A percentile compares a stretch with the other conserved stretches of the same genome.
These are phyloP conservation scores for Drosophila ogumai DNA, from an alignment of 1,140 invertebrate species.

Conservation along the genomic window DNA sequence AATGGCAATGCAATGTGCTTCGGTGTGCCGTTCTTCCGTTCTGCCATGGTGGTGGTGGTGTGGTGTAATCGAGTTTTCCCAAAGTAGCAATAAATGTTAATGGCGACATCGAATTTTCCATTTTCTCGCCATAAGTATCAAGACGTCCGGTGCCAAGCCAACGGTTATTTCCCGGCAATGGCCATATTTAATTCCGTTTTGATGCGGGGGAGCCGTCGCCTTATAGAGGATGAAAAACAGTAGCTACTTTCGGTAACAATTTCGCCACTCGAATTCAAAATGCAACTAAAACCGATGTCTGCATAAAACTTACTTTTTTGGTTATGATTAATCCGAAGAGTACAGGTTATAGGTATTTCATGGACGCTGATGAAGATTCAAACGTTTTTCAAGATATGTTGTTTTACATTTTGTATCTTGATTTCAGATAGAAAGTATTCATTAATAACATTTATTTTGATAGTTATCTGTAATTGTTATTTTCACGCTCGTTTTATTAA, in stretches of 20 bases:
- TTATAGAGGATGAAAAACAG: slow-evolving; percentile 33
- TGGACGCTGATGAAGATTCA: neutral
- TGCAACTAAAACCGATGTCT: slow-evolving; percentile 6
- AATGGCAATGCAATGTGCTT: slow-evolving; percentile 41
- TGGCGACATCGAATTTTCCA: slow-evolving; percentile 82
- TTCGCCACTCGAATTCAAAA: slow-evolving; percentile 1
- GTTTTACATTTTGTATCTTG: no score
- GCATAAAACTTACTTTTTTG: neutral
- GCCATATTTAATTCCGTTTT: slow-evolving; percentile 68
- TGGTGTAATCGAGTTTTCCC: slow-evolving; percentile 78
- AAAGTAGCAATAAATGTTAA: slow-evolving; percentile 83
- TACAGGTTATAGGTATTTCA: neutral
- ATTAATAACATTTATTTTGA: neutral
- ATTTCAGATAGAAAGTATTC: no score
- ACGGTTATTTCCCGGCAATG: slow-evolving; percentile 45
- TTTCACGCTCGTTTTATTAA: no score
- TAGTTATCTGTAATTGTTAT: neutral
- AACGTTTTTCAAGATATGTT: neutral
- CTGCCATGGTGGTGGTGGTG: slow-evolving; percentile 8
- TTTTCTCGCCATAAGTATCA: slow-evolving; percentile 82
- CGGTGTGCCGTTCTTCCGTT: neutral
- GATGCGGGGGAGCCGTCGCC: slow-evolving; percentile 7
- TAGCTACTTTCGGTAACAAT: slow-evolving; percentile 35
- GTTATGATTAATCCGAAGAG: neutral
- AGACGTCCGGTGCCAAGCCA: slow-evolving; percentile 70